Evolutionary conservation across 2,113 vertebrate species (phyloP).

Genomic region (Cyanoramphus novaezelandiae): DNA sequence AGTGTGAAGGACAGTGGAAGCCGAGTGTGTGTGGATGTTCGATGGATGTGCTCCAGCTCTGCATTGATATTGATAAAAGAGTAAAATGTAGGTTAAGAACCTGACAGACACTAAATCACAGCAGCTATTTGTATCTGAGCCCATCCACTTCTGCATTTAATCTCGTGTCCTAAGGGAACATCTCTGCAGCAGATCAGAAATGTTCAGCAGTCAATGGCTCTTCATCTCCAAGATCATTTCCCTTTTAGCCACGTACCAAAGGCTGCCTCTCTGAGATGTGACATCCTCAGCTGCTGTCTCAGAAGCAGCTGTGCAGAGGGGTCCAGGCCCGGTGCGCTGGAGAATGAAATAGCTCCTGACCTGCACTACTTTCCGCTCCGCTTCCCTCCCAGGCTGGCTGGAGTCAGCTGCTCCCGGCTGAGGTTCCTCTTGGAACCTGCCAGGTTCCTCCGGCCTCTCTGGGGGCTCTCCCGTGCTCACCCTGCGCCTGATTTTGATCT

Average conservation of each 20-base stretch:
- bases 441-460: not conserved
- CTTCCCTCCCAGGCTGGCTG: not conserved
- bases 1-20: not conserved
- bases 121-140: not conserved
- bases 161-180: not conserved
- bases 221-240: not conserved
- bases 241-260: not conserved
- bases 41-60: not conserved
- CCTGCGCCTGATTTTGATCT: not conserved
- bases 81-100: not conserved
- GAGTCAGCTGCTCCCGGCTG: not conserved
- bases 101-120: not conserved
- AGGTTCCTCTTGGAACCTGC: rapidly evolving
- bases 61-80: not conserved
- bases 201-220: not conserved
- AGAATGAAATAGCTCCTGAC: not conserved
- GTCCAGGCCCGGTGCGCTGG: not conserved
- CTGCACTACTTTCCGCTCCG: not conserved
- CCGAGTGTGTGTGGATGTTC: not conserved
- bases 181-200: not conserved
- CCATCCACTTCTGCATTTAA: not conserved
- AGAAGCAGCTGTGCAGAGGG: not conserved
- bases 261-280: not conserved
- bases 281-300: not conserved
- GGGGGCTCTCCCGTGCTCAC: not conserved